Percentiles rank a stretch among this genome's conserved stretches.
These are phyloP conservation scores for Teleogryllus oceanicus DNA, from an alignment of 2,888 invertebrate genomes.

Conservation along the genomic window DNA sequence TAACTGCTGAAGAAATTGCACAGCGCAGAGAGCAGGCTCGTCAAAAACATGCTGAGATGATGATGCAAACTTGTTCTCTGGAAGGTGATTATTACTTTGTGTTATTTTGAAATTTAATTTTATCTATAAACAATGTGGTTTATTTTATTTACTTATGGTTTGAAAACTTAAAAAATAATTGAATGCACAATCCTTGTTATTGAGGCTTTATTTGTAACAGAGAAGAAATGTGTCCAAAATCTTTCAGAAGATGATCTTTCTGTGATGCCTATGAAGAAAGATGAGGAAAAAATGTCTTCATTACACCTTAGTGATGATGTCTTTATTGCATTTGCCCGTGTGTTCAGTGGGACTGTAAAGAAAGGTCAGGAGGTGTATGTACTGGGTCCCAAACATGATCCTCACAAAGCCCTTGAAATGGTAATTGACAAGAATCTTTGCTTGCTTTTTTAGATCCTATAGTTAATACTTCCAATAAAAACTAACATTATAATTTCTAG, in stretches of 20 bases:
- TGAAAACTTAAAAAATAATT: neutral
- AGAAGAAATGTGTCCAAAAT: neutral
- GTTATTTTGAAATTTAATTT: neutral
- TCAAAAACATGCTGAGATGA: conserved; percentile 57
- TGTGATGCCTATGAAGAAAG: neutral
- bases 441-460: neutral
- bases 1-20: conserved; percentile 71
- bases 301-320: conserved; percentile 53
- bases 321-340: conserved; percentile 87
- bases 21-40: conserved; percentile 64
- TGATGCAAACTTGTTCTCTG: neutral
- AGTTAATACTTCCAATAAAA: neutral
- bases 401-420: conserved; percentile 47
- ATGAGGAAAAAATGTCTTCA: conserved; percentile 36
- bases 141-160: neutral
- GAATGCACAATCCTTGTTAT: neutral
- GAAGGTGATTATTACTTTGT: neutral
- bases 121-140: neutral
- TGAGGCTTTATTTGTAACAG: neutral
- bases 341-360: conserved; percentile 82
- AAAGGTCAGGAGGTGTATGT: conserved; percentile 77
- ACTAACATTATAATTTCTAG: conserved; percentile 33
- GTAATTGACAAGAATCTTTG: conserved; percentile 32
- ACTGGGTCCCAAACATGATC: conserved; percentile 85
- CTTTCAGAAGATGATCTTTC: neutral